These are phyloP conservation scores for Raillietiella orientalis DNA, from an alignment of 2,888 invertebrate species.

Conservation along the genomic window DNA sequence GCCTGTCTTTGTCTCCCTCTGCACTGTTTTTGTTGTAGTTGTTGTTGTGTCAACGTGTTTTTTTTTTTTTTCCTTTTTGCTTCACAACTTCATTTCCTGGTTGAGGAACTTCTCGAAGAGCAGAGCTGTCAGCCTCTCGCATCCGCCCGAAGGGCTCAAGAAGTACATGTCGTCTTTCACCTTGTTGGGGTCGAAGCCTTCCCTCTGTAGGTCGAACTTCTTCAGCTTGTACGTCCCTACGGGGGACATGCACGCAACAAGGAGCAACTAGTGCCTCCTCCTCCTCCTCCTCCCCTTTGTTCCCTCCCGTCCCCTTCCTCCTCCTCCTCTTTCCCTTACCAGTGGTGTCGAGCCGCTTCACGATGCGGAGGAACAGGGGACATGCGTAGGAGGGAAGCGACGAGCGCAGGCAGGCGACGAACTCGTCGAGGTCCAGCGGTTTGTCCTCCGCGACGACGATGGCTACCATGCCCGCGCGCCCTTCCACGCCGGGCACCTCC, in stretches of 20 bases:
- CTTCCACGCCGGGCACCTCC: conserved; percentile 16
- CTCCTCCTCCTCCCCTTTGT: too few relatives aligned
- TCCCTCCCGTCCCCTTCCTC: too few relatives aligned
- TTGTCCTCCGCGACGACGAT: conserved; percentile 13
- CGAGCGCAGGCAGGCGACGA: conserved; percentile 10
- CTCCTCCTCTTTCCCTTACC: too few relatives aligned
- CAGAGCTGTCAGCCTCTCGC: too few relatives aligned
- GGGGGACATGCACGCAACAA: too few relatives aligned
- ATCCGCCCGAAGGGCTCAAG: conserved; percentile 28
- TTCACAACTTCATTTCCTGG: too few relatives aligned
- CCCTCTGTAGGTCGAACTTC: conserved; percentile 14
- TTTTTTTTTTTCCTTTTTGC: too few relatives aligned
- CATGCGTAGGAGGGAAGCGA: conserved; percentile 16
- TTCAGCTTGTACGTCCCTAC: conserved; percentile 6
- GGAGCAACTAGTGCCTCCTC: too few relatives aligned
- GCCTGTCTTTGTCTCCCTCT: too few relatives aligned
- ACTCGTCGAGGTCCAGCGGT: conserved; percentile 9
- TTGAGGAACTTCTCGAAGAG: too few relatives aligned
- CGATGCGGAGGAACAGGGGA: conserved; percentile 17
- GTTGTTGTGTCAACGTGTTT: too few relatives aligned
- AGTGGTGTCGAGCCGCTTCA: conserved; percentile 15
- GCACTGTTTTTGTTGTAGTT: too few relatives aligned
- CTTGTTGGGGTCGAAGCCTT: conserved; percentile 33
- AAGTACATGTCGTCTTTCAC: conserved; percentile 40
- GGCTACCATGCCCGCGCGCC: conserved; percentile 20